Conservation (phyloP, 2,888 invertebrate species). For the Ophion costatus region DNA sequence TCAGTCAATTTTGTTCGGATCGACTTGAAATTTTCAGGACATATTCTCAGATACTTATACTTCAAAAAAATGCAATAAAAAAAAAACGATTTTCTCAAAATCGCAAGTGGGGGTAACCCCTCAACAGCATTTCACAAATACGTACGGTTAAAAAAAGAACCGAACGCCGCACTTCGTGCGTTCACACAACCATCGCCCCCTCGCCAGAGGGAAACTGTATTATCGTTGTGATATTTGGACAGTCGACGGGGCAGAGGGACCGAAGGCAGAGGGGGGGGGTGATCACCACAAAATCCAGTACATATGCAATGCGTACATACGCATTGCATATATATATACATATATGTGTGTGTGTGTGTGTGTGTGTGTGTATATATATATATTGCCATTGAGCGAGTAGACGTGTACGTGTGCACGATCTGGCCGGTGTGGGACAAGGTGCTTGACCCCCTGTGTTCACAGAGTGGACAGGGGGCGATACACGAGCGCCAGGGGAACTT, state of each 20-base stretch:
- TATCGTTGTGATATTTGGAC: slow-evolving; percentile 58
- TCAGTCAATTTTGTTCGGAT: no score
- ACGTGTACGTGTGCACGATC: slow-evolving; percentile 7
- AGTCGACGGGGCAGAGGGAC: slow-evolving; percentile 38
- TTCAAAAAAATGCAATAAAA: no score
- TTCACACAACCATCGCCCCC: not conserved
- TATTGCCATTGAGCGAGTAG: no score
- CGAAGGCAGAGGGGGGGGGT: not conserved
- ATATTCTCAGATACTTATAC: no score
- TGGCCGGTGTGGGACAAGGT: slow-evolving; percentile 61
- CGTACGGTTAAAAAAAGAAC: no score
- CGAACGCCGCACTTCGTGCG: not conserved
- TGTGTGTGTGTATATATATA: no score
- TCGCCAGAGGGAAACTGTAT: not conserved
- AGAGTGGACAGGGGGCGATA: slow-evolving; percentile 20
- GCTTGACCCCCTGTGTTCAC: slow-evolving; percentile 56
- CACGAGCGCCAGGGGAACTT: slow-evolving; percentile 35
- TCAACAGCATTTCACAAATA: no score
- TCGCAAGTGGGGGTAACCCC: no score
- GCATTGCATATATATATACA: not conserved
- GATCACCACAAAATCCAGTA: slow-evolving; percentile 42
- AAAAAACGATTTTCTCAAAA: no score
- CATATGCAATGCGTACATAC: no score
- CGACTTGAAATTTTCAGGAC: no score
- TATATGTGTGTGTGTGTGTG: no score